A percentile compares a stretch with the other conserved stretches of the same genome.
phyloP scores from a whole-genome alignment of 2,888 invertebrate genomes.

The Rhagophthalmus giganteus region DNA sequence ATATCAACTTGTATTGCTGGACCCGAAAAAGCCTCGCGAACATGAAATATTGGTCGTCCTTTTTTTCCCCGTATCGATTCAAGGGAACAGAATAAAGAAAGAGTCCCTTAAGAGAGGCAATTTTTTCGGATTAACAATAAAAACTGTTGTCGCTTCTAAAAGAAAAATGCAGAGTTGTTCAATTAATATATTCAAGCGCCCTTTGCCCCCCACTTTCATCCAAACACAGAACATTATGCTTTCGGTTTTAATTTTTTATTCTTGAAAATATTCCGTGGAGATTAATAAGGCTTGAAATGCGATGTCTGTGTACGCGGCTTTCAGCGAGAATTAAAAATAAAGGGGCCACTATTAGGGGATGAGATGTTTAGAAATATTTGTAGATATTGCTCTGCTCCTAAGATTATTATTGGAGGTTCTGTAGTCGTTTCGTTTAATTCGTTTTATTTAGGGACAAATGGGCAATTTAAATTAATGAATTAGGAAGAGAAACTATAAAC shows the following conservation, averaged over 20 bases:
- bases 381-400: constrained; percentile 10
- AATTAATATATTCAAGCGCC: constrained; percentile 54
- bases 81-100: constrained; percentile 26
- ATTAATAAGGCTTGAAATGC: constrained; percentile 55
- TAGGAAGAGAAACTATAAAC: too few species aligned
- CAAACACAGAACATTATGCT: constrained; percentile 52
- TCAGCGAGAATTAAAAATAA: constrained; percentile 52
- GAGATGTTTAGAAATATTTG: constrained; percentile 34
- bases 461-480: too few species aligned
- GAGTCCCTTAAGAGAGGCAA: constrained; percentile 33
- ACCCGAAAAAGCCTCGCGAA: constrained; percentile 44
- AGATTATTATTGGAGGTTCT: too few species aligned
- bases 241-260: constrained; percentile 55
- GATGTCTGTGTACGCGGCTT: constrained; percentile 44
- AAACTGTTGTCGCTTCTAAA: constrained; percentile 51
- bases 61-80: constrained; percentile 37
- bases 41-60: constrained; percentile 36
- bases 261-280: constrained; percentile 52
- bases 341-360: constrained; percentile 31
- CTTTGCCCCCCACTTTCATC: constrained; percentile 37
- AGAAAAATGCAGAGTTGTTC: constrained; percentile 56
- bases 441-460: too few species aligned
- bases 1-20: constrained; percentile 49
- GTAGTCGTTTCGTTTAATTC: too few species aligned
- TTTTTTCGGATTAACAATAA: constrained; percentile 51